Conservation (phyloP, 2,797 vertebrate species). For the Hipposideros larvatus region DNA sequence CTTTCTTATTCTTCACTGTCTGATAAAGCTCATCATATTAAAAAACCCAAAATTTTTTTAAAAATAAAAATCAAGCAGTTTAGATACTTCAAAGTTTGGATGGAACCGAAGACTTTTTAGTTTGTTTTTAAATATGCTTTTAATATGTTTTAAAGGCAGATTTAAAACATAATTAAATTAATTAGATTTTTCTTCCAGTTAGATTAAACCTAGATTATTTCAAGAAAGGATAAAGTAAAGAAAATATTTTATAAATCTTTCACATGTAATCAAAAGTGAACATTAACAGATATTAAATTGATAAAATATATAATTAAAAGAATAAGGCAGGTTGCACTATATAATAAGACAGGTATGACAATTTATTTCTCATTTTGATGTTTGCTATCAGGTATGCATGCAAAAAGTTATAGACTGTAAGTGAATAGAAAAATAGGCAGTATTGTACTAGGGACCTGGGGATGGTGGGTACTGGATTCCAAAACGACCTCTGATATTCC, state of each 20-base stretch:
- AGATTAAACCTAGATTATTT: neutral
- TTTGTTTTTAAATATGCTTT: neutral
- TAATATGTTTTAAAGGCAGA: neutral
- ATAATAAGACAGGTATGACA: neutral
- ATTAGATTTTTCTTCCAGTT: neutral
- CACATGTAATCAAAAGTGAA: neutral
- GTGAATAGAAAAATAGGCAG: neutral
- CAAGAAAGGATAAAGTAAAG: neutral
- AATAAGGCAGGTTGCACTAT: neutral
- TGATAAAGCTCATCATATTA: neutral
- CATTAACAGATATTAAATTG: neutral
- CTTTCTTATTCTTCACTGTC: neutral
- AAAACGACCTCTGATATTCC: neutral
- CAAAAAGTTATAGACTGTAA: neutral
- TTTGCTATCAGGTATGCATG: neutral
- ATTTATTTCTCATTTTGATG: neutral
- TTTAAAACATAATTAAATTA: too few relatives aligned
- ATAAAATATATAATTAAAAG: neutral
- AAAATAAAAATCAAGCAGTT: neutral
- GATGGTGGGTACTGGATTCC: neutral
- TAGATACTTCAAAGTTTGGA: neutral
- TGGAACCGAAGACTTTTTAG: neutral
- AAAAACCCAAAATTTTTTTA: neutral
- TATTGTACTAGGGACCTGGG: neutral
- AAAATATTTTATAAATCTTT: neutral